phyloP scores from a whole-genome alignment of 2,888 invertebrate genomes.

The Syrista parreyssii region DNA sequence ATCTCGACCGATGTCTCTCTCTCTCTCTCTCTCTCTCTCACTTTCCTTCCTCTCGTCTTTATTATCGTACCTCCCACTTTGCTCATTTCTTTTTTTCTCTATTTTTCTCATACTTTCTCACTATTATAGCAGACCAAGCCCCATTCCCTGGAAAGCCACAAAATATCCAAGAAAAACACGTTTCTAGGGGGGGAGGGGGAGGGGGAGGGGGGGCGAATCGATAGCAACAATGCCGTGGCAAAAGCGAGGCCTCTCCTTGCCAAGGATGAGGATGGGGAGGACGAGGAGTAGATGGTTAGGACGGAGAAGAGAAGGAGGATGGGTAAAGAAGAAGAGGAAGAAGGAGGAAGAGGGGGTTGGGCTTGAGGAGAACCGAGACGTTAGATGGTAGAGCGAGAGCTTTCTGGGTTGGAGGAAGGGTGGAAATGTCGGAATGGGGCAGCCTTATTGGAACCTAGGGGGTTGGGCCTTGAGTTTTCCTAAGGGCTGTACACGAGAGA shows the following conservation, averaged over 20 bases:
- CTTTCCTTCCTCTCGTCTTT: background rate
- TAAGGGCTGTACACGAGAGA: constrained; percentile 47
- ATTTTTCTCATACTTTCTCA: background rate
- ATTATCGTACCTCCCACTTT: background rate
- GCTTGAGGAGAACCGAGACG: constrained; percentile 14
- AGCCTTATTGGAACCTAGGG: constrained; percentile 59
- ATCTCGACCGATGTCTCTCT: background rate
- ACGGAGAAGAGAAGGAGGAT: constrained; percentile 1
- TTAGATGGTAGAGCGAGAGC: constrained; percentile 7
- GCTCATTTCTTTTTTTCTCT: background rate
- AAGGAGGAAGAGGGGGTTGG: constrained; percentile 26
- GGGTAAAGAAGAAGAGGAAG: constrained; percentile 30
- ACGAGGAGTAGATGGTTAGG: constrained; percentile 1
- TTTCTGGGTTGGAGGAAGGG: constrained; percentile 29
- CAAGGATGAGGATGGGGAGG: constrained; percentile 8
- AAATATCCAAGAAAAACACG: constrained; percentile 59
- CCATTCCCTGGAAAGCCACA: constrained; percentile 39
- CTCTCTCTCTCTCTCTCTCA: background rate
- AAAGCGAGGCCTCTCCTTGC: constrained; percentile 49
- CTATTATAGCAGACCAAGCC: background rate
- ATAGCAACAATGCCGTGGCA: constrained; percentile 58
- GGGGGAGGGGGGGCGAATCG: constrained; percentile 51
- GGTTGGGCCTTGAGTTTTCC: constrained; percentile 54
- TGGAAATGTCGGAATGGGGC: constrained; percentile 45
- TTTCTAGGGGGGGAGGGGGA: constrained; percentile 39